A percentile compares a stretch with the other conserved stretches of the same genome.
Conservation (phyloP, 2,888 invertebrate species). For the Drosophila borealis region DNA sequence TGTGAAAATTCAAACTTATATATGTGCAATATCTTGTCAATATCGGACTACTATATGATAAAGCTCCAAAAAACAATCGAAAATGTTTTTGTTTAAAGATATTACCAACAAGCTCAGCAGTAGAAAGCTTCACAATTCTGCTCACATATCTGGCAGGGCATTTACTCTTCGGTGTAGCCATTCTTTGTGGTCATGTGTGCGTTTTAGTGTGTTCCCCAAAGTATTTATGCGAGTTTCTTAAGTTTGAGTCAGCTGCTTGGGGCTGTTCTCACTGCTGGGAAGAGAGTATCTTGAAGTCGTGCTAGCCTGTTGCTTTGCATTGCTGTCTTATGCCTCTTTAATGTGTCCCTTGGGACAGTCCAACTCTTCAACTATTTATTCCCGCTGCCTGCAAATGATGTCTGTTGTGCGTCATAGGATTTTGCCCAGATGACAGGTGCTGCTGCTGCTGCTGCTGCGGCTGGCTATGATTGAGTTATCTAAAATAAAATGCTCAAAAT, state of each 20-base stretch:
- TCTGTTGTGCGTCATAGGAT: conserved; percentile 12
- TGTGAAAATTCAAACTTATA: too few relatives aligned
- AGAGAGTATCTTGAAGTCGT: not conserved
- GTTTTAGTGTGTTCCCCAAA: too few relatives aligned
- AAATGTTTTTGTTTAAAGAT: too few relatives aligned
- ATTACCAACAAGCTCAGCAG: not conserved
- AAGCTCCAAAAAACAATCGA: too few relatives aligned
- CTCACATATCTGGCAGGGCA: not conserved
- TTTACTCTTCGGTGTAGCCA: too few relatives aligned
- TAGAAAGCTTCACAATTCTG: not conserved
- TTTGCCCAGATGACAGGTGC: conserved; percentile 24
- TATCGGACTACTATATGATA: too few relatives aligned
- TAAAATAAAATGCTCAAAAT: conserved; percentile 13
- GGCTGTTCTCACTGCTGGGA: not conserved
- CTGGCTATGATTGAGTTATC: conserved; percentile 19
- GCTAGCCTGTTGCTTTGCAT: not conserved
- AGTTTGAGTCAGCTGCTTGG: too few relatives aligned
- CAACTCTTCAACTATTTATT: not conserved
- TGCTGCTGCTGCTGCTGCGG: conserved; percentile 7
- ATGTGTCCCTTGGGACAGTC: not conserved
- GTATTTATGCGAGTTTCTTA: too few relatives aligned
- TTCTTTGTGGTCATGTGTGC: too few relatives aligned
- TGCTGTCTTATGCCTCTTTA: not conserved
- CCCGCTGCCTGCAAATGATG: not conserved
- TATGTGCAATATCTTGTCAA: not conserved